Percentiles rank a stretch among this genome's conserved stretches.
Evolutionary conservation across 2,888 invertebrate genomes (phyloP).

Genomic region (Luffia ferchaultella): DNA sequence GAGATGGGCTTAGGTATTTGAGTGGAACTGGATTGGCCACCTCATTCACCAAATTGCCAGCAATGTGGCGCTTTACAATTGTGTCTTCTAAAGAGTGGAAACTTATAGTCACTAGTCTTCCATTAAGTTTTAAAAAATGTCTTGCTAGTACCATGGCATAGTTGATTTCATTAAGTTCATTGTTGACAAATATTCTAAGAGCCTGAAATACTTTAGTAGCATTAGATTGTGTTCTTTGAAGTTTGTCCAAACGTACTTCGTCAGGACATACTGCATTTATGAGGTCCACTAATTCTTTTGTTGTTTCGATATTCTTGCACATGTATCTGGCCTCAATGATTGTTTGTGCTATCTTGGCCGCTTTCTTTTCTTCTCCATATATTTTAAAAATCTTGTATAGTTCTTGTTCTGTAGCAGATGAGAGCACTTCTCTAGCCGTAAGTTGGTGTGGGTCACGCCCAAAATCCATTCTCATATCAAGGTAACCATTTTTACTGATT

Average conservation of each 20-base stretch:
- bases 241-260: constrained; percentile 70
- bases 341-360: constrained; percentile 86
- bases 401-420: constrained; percentile 78
- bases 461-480: constrained; percentile 97
- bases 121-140: constrained; percentile 78
- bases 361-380: constrained; percentile 91
- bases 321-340: constrained; percentile 84
- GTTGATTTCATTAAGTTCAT: constrained; percentile 95
- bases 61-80: constrained; percentile 89
- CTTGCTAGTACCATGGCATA: constrained; percentile 83
- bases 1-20: constrained; percentile 72
- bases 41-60: constrained; percentile 78
- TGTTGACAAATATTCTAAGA: constrained; percentile 93
- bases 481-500: constrained; percentile 81
- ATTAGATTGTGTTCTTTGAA: constrained; percentile 78
- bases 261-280: constrained; percentile 70
- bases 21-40: constrained; percentile 75
- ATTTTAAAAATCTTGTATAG: constrained; percentile 84
- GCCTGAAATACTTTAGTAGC: constrained; percentile 96
- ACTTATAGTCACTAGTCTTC: constrained; percentile 81
- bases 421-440: constrained; percentile 89
- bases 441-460: constrained; percentile 72
- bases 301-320: constrained; percentile 80
- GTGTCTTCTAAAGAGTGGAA: constrained; percentile 96
- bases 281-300: constrained; percentile 80